A percentile compares a stretch with the other conserved stretches of the same genome.
These are phyloP conservation scores for Rhogogaster chlorosoma DNA, from an alignment of 2,888 invertebrate genomes.

Conservation along the genomic window DNA sequence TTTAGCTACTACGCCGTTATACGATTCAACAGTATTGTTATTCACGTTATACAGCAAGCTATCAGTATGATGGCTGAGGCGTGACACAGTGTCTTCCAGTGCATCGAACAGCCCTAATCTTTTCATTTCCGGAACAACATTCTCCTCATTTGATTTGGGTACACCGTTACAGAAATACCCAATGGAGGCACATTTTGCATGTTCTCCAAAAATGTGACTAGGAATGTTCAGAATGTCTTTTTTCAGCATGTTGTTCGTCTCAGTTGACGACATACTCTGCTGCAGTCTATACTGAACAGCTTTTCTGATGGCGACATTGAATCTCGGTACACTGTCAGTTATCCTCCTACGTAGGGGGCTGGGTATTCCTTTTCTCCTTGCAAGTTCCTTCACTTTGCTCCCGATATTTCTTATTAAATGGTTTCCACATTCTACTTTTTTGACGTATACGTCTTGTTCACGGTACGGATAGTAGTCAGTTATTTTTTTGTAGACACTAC, in stretches of 20 bases:
- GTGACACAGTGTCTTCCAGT: no score
- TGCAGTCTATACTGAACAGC: no score
- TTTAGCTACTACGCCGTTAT: conserved; percentile 53
- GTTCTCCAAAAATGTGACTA: conserved; percentile 50
- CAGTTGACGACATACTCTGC: no score
- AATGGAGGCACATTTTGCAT: conserved; percentile 35
- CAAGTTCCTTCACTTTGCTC: not conserved
- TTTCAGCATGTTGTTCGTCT: no score
- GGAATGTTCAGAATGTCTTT: conserved; percentile 43
- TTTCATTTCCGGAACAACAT: conserved; percentile 48
- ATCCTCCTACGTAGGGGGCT: not conserved
- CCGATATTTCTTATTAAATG: conserved; percentile 64
- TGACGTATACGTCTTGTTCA: conserved; percentile 53
- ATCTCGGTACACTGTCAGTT: no score
- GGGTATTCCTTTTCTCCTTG: not conserved
- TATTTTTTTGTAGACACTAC: conserved; percentile 66
- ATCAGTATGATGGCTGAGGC: no score
- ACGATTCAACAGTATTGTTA: no score
- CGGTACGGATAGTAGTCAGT: conserved; percentile 61
- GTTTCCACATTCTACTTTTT: conserved; percentile 70
- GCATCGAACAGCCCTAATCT: no score
- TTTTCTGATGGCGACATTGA: no score
- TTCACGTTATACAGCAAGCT: no score
- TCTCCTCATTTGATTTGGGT: conserved; percentile 41
- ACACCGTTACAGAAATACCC: conserved; percentile 50